phyloP scores from a whole-genome alignment of 2,888 invertebrate species.

The Eumacrocentrus americanus region DNA sequence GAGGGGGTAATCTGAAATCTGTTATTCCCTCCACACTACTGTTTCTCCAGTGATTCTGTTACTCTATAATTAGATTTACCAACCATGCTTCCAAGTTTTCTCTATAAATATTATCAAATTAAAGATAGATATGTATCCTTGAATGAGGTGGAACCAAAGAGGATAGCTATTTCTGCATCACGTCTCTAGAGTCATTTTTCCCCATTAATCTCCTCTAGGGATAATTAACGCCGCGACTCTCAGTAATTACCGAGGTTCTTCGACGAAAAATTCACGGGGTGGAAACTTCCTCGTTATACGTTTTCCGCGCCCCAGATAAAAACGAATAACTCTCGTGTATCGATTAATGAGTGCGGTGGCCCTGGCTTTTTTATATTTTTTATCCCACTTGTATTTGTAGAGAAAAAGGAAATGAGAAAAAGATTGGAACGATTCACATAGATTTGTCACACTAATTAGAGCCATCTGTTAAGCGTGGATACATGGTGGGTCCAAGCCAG shows the following conservation, averaged over 20 bases:
- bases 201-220: background rate
- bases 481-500: too few relatives aligned
- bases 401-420: background rate
- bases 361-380: background rate
- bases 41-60: too few relatives aligned
- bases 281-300: background rate
- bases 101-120: too few relatives aligned
- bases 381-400: background rate
- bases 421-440: background rate
- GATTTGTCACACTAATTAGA: background rate
- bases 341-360: background rate
- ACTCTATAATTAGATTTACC: too few relatives aligned
- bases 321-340: background rate
- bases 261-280: constrained; percentile 5
- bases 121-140: too few relatives aligned
- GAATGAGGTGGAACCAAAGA: too few relatives aligned
- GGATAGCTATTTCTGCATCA: background rate
- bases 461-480: background rate
- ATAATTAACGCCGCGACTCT: constrained; percentile 3
- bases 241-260: constrained; percentile 7
- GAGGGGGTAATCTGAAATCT: background rate
- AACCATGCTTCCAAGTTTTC: too few relatives aligned
- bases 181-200: background rate
- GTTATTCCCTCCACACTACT: too few relatives aligned
- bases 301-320: background rate